Evolutionary conservation across 2,888 invertebrate genomes (phyloP).

Genomic region (Choreutis nemorana): DNA sequence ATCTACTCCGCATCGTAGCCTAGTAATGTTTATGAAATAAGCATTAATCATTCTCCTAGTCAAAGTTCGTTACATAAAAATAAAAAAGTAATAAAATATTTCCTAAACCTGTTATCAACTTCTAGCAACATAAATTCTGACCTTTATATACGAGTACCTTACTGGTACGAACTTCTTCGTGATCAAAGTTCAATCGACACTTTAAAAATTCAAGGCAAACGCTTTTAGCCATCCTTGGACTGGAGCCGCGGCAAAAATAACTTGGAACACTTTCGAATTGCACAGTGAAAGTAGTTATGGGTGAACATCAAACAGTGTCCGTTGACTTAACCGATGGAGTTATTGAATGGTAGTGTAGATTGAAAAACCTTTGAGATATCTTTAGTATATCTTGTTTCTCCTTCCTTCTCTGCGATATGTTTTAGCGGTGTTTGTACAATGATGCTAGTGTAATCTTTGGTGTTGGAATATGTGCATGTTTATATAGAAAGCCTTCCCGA

Average conservation of each 20-base stretch:
- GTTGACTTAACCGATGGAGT: constrained; percentile 42
- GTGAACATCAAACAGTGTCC: constrained; percentile 34
- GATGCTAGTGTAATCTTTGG: not conserved
- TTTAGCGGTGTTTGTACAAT: not conserved
- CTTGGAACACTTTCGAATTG: constrained; percentile 32
- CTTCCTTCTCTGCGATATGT: not conserved
- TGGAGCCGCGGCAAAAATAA: constrained; percentile 44
- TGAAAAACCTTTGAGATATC: too few relatives aligned
- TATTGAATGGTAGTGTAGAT: constrained; percentile 39
- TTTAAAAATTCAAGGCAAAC: constrained; percentile 59
- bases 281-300: constrained; percentile 21
- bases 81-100: too few relatives aligned
- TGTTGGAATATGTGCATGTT: not conserved
- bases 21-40: too few relatives aligned
- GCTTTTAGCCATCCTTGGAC: constrained; percentile 42
- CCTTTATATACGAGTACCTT: constrained; percentile 13
- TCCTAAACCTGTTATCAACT: too few relatives aligned
- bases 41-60: too few relatives aligned
- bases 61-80: too few relatives aligned
- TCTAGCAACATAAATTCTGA: too few relatives aligned
- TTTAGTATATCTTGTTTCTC: not conserved
- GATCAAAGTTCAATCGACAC: constrained; percentile 43
- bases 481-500: not conserved
- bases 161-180: constrained; percentile 18
- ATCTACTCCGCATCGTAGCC: too few relatives aligned